Evolutionary conservation across 2,888 invertebrate species (phyloP).

Genomic region (Epistrophe eligans): DNA sequence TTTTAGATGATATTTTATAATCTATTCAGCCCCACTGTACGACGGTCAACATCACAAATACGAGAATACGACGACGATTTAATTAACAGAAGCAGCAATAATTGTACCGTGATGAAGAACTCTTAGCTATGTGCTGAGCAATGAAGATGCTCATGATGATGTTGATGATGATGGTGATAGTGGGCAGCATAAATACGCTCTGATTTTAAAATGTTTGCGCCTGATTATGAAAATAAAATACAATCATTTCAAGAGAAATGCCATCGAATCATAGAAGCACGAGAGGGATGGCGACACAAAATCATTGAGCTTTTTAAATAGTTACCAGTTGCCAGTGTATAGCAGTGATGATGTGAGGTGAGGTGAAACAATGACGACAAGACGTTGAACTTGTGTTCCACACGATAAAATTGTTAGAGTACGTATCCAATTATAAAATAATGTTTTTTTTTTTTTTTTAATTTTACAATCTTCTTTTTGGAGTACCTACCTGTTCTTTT

Average conservation of each 20-base stretch:
- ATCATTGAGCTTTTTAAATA: slow-evolving; percentile 65
- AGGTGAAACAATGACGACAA: slow-evolving; percentile 29
- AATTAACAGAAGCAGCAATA: slow-evolving; percentile 62
- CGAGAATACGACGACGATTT: slow-evolving; percentile 61
- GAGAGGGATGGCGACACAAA: background rate
- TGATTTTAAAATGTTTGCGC: slow-evolving; percentile 70
- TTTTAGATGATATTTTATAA: too few species aligned
- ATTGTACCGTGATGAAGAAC: slow-evolving; percentile 66
- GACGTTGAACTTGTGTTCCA: slow-evolving; percentile 75
- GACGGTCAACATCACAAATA: slow-evolving; percentile 14
- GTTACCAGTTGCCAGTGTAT: background rate
- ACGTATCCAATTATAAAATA: slow-evolving; percentile 50
- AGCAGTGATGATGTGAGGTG: background rate
- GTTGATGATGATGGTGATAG: background rate
- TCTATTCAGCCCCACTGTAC: background rate
- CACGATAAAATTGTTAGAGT: slow-evolving; percentile 62
- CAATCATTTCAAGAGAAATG: slow-evolving; percentile 31
- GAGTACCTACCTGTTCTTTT: background rate
- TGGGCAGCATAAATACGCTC: slow-evolving; percentile 56
- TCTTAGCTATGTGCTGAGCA: slow-evolving; percentile 25
- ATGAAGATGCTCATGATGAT: background rate
- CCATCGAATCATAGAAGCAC: slow-evolving; percentile 11
- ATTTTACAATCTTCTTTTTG: slow-evolving; percentile 1
- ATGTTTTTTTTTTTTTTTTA: background rate
- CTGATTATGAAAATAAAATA: slow-evolving; percentile 59